phyloP scores from a whole-genome alignment of 2,113 vertebrate species.

The Toxotes chatareus region DNA sequence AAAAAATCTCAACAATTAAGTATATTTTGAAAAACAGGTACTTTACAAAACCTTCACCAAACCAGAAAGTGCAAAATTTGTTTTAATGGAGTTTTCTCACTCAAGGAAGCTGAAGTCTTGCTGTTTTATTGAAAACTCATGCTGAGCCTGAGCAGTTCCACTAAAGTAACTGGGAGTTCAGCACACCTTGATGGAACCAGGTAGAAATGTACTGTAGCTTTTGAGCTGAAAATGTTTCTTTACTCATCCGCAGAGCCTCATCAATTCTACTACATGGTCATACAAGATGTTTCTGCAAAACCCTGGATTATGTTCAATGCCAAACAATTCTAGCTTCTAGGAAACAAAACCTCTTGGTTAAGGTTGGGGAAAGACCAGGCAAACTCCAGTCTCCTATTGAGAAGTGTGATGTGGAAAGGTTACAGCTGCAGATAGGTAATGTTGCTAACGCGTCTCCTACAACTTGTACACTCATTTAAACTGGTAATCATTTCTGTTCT shows the following conservation, averaged over 20 bases:
- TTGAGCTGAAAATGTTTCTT: not conserved
- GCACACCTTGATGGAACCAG: not conserved
- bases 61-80: not conserved
- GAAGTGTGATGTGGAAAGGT: too few species aligned
- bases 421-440: too few species aligned
- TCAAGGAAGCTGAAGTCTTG: not conserved
- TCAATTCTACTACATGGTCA: not conserved
- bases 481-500: too few species aligned
- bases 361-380: not conserved
- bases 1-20: not conserved
- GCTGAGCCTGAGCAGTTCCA: constrained; percentile 17
- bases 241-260: not conserved
- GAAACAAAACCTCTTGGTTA: not conserved
- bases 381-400: too few species aligned
- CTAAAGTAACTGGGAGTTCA: constrained; percentile 8
- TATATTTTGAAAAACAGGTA: not conserved
- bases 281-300: not conserved
- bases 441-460: too few species aligned
- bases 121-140: constrained; percentile 41
- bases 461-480: too few species aligned
- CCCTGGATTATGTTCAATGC: not conserved
- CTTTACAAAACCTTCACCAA: not conserved
- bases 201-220: not conserved
- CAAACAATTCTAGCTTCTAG: not conserved
- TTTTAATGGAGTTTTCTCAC: constrained; percentile 30